Evolutionary conservation across 2,797 vertebrate genomes (phyloP), one percentile per base, ranked within the genome.

Genomic region (Zenarchopterus dispar): DNA sequence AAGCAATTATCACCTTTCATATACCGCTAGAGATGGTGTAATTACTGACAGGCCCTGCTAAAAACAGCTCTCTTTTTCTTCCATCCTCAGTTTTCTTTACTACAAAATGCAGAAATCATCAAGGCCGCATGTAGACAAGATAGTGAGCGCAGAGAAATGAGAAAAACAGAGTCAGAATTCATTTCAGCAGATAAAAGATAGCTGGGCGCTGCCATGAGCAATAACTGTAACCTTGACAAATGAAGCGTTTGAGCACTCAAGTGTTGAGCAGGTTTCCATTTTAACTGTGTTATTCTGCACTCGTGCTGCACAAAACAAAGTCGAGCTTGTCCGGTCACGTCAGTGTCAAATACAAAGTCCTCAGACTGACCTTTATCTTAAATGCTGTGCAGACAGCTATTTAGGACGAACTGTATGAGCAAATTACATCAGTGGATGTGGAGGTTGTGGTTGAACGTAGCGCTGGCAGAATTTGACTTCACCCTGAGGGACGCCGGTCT

Each of bases 201-300:
- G 81, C 79, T n/a, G 84, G 75, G 70, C 77, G 80, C 75, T 86
- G 80, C 86, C 87, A 74, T 5, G 54, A 88, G 78, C 80, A 81
- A 85, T 89, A 81, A 86, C 82, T 71, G 74, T 70, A 80, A 84
- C 77, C 31, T 48, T 81, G 82, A 90, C 76, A 87, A 89, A 89
- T 90, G 77, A 88, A 84, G 82, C 76, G 73, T 81, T 82, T 76
- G 82, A 84, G 84, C 77, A 76, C 84, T 81, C 70, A 75, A 86
- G 84, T 85, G 82, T 84, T 77, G 67, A 86, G 80, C 77, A 76
- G 62, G 72, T 85, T 89, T 83, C 70, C 73, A 75, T 81, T 87
- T 84, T 82, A 80, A 78, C 61, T 58, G 76, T 6, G 54, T 79
- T 66, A 57, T 77, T 78, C 85, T 78, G 67, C 66, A 73, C 67